Conservation (phyloP, 2,888 invertebrate species). For the Synergus japonicus region DNA sequence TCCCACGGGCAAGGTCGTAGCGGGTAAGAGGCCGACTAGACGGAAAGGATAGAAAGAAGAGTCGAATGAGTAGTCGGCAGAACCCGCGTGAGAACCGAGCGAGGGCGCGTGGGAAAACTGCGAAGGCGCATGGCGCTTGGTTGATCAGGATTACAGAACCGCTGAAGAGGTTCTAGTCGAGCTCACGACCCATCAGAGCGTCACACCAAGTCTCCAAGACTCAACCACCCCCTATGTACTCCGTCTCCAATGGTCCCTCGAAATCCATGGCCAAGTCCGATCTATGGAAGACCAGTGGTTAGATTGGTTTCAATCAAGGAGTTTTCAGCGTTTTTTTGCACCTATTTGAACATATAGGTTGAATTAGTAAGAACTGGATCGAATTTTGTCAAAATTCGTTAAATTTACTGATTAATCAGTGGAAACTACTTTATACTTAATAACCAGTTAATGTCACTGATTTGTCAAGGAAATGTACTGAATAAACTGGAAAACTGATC, state of each 20-base stretch:
- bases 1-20: conserved; percentile 44
- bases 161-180: conserved; percentile 51
- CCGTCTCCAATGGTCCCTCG: neutral
- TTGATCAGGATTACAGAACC: conserved; percentile 70
- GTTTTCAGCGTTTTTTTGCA: too few species aligned
- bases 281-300: neutral
- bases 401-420: too few species aligned
- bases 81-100: conserved; percentile 72
- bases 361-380: too few species aligned
- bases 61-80: conserved; percentile 48
- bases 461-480: too few species aligned
- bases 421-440: too few species aligned
- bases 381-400: too few species aligned
- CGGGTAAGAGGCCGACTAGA: conserved; percentile 44
- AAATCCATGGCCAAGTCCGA: neutral
- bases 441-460: too few species aligned
- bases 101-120: conserved; percentile 76
- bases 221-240: conserved; percentile 22
- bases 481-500: too few species aligned
- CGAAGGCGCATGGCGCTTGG: conserved; percentile 75
- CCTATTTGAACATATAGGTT: too few species aligned
- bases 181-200: neutral
- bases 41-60: conserved; percentile 43
- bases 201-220: neutral
- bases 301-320: neutral